Base-by-base conservation (phyloP, 2,797 vertebrate species). In the Rachycentron canadum region DNA sequence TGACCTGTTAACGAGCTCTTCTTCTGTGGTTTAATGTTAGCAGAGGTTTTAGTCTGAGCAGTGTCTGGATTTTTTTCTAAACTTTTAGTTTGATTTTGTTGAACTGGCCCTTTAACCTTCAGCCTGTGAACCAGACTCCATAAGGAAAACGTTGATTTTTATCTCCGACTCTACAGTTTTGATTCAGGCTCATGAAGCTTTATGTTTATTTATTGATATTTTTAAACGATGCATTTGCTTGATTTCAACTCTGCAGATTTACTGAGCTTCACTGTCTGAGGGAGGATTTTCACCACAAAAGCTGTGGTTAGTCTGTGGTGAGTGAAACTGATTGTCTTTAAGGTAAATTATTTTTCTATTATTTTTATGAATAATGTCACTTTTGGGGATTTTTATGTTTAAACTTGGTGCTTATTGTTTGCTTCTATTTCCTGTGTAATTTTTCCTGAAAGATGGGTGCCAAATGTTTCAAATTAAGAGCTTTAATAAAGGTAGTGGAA, bases 401-500 rank as follows among this genome's bases (percentile, higher is more conserved):
- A 25, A 38, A 21, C 30, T 6, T 2, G 17, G 61, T 66, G 45
- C 55, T 68, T 36, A 9, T 64, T 26, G 3, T 28, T 69, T 34
- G 52, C 23, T n/a, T n/a, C n/a, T n/a, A n/a, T 19, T 60, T 60
- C 23, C 41, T 50, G 52, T 63, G 26, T 26, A 55, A 55, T 55
- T 32, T 0, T 6, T 45, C 19, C 36, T 60, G 14, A 64, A 58
- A 1, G 34, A 56, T 11, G 13, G 30, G 21, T 49, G 32, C 78
- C 67, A 81, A 79, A 84, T 47, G 69, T 65, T 81, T 86, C 41
- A 2, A 45, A 62, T n/a, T 62, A 59, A 16, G 59, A 71, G 82
- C 76, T 87, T 87, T 79, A 77, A 82, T 82, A 79, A 79, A 84
- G 1, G 0, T 30, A 8, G 2, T 17, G 21, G 7, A 57, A 25